Conservation (phyloP, 1,140 invertebrate genomes). For the Helicorthomorpha holstii region DNA sequence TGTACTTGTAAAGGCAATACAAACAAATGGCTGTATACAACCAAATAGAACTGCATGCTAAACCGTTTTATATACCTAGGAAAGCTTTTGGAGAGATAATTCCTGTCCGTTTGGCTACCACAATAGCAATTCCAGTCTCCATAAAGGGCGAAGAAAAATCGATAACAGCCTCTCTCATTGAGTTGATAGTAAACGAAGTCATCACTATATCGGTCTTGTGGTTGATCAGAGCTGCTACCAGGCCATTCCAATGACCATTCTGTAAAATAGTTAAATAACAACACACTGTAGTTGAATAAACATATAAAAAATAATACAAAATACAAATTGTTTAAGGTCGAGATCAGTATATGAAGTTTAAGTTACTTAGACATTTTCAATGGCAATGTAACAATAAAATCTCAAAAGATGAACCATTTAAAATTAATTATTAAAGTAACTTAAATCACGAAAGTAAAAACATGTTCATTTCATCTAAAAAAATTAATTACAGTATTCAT, state of each 20-base stretch:
- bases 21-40: too few species aligned
- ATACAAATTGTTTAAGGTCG: neutral
- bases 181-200: constrained; percentile 93
- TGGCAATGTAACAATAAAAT: too few species aligned
- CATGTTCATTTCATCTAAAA: too few species aligned
- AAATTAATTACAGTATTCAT: too few species aligned
- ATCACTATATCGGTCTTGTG: constrained; percentile 87
- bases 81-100: constrained; percentile 99
- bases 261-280: constrained; percentile 20
- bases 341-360: neutral
- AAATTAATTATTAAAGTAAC: too few species aligned
- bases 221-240: constrained; percentile 83
- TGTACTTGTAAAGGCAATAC: too few species aligned
- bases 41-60: too few species aligned
- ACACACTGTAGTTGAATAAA: neutral
- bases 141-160: constrained; percentile 96
- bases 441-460: too few species aligned
- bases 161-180: constrained; percentile 74
- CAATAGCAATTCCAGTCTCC: constrained; percentile 95
- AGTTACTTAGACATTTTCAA: too few species aligned
- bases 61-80: constrained; percentile 51
- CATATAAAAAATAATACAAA: neutral
- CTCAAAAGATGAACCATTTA: too few species aligned
- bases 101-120: constrained; percentile 94
- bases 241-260: constrained; percentile 92